phyloP scores from a whole-genome alignment of 2,113 vertebrate species.

The Trichomycterus rosablanca region DNA sequence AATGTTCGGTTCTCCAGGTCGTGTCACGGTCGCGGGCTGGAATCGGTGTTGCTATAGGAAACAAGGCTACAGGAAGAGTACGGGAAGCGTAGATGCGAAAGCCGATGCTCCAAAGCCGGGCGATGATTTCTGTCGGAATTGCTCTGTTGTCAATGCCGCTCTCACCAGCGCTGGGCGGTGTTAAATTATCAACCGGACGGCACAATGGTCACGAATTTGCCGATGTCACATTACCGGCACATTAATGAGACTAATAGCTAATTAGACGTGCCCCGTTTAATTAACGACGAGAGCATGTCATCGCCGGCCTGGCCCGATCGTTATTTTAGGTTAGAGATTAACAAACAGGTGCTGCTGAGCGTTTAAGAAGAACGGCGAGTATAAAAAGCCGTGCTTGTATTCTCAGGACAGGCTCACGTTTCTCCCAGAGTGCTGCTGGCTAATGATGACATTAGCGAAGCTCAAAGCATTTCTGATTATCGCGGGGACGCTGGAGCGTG shows the following conservation, averaged over 20 bases:
- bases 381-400: neutral
- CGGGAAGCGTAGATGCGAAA: too few relatives aligned
- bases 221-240: neutral
- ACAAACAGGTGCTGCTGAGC: slow-evolving; percentile 7
- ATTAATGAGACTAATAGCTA: neutral
- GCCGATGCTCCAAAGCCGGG: too few relatives aligned
- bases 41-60: too few relatives aligned
- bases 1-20: too few relatives aligned
- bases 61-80: too few relatives aligned
- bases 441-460: slow-evolving; percentile 42
- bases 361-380: neutral
- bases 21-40: too few relatives aligned
- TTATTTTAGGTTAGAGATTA: slow-evolving; percentile 5
- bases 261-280: slow-evolving; percentile 15
- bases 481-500: neutral
- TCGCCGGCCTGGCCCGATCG: neutral
- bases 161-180: neutral
- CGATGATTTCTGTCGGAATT: too few relatives aligned
- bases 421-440: neutral
- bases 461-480: slow-evolving; percentile 42
- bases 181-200: slow-evolving; percentile 24
- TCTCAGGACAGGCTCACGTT: neutral
- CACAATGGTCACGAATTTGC: neutral
- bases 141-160: too few relatives aligned
- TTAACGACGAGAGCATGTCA: slow-evolving; percentile 8